These are phyloP conservation scores for Carterocephalus palaemon DNA, from an alignment of 2,888 invertebrate species.

Conservation along the genomic window DNA sequence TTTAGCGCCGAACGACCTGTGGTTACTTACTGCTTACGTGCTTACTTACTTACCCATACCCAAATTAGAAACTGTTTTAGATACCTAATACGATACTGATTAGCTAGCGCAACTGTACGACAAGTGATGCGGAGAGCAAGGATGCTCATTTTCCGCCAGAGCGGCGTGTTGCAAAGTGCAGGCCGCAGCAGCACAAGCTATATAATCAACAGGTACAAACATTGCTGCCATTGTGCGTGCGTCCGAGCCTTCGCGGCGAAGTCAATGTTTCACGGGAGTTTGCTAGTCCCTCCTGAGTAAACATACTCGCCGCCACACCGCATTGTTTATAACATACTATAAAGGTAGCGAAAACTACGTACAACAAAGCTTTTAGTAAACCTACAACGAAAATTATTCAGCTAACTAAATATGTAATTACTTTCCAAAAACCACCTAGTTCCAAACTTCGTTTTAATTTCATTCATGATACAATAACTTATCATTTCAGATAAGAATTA, in stretches of 20 bases:
- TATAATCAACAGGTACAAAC: slow-evolving; percentile 47
- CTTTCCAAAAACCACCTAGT: no score
- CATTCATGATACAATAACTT: no score
- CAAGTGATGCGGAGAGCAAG: slow-evolving; percentile 50
- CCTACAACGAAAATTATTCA: slow-evolving; percentile 8
- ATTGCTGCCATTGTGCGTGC: slow-evolving; percentile 63
- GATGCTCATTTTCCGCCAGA: slow-evolving; percentile 45
- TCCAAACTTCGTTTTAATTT: not conserved
- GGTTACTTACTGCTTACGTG: no score
- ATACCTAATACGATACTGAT: no score
- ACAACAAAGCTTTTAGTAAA: slow-evolving; percentile 10
- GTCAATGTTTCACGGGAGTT: slow-evolving; percentile 56
- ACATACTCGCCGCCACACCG: slow-evolving; percentile 49
- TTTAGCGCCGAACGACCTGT: no score
- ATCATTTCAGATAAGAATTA: no score
- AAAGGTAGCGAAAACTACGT: slow-evolving; percentile 11
- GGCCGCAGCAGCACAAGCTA: slow-evolving; percentile 36
- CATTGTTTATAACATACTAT: slow-evolving; percentile 45
- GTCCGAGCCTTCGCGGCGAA: slow-evolving; percentile 45
- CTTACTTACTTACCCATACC: no score
- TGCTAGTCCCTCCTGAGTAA: slow-evolving; percentile 54
- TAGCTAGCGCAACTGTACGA: no score
- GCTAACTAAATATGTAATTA: slow-evolving; percentile 4
- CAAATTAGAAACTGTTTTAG: no score
- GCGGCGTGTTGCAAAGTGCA: slow-evolving; percentile 44